Evolutionary conservation across 2,888 invertebrate species (phyloP), one percentile per base, ranked within the genome.

Genomic region (Ferdinandea cuprea): DNA sequence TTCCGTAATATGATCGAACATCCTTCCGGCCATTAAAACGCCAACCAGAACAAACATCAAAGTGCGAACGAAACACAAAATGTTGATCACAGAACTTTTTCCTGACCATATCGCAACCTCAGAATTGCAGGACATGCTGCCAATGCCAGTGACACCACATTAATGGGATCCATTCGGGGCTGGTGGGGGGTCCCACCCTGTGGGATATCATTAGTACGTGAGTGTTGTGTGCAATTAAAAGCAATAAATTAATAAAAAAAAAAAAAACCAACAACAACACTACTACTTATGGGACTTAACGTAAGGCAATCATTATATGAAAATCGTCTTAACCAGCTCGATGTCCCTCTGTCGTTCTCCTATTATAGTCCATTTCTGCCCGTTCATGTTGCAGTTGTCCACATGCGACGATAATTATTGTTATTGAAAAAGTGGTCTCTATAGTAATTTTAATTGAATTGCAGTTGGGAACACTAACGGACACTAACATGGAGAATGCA

Each of bases 401-500:
- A 59, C 44, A 61, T 44, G 66, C 25, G 68, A 76, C 59, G 54
- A 76, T 61, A 76, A 68, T 76, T 68, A 76, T 68, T 68, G 68
- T 68, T 68, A 76, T 76, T 68, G 68, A 59, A 58, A 61, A 59
- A 68, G 66, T 42, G 68, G 76, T 68, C 59, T 52, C 52, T 19
- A 68, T 59, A 68, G 52, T 76, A 68, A 76, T 59, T 76, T 76
- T 61, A 61, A 76, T 76, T 76, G 76, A 76, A 68, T 76, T 54
- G 68, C 44, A 50, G 35, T 66, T 17, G 50, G 40, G n/a, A 13
- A 48, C 19, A 58, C 59, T 59, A 74, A 59, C n/a, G 59, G 42
- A 58, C 32, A 8, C 25, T 48, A 46, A 21, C 40, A 21, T 44
- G 35, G 3, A 50, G 40, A 17, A 3, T 9, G 46, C 25, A 40